Evolutionary conservation across 2,113 vertebrate genomes (phyloP).

Genomic region (Sclerurus mexicanus): DNA sequence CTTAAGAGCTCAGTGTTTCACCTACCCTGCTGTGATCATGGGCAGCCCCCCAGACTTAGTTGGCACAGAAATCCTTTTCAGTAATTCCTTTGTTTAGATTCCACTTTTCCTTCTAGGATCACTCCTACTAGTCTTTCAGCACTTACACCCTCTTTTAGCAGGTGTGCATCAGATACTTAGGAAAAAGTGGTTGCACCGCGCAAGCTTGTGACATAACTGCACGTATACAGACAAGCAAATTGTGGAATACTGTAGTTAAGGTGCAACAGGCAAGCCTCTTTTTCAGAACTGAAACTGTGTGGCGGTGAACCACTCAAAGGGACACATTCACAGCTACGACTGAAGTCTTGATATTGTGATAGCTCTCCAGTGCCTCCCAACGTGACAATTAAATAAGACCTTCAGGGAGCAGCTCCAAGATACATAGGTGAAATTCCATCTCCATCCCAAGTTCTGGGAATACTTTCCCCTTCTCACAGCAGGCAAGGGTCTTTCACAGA

Average conservation of each 20-base stretch:
- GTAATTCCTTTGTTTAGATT: not conserved
- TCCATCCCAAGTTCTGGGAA: not conserved
- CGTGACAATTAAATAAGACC: not conserved
- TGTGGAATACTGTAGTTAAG: not conserved
- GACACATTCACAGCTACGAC: not conserved
- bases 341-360: not conserved
- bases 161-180: constrained; percentile 79
- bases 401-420: not conserved
- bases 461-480: not conserved
- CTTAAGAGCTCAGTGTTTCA: not conserved
- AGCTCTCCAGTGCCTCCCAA: not conserved
- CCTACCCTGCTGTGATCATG: not conserved
- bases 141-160: not conserved
- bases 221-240: not conserved
- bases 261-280: not conserved
- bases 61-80: not conserved
- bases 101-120: not conserved
- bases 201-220: constrained; percentile 76
- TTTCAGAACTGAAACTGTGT: not conserved
- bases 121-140: not conserved
- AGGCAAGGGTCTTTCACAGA: not conserved
- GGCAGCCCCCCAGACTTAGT: not conserved
- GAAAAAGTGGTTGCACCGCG: constrained; percentile 77
- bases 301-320: not conserved
- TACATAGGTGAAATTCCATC: not conserved